phyloP scores from a whole-genome alignment of 2,113 vertebrate species.

The Anser brachyrhynchus region DNA sequence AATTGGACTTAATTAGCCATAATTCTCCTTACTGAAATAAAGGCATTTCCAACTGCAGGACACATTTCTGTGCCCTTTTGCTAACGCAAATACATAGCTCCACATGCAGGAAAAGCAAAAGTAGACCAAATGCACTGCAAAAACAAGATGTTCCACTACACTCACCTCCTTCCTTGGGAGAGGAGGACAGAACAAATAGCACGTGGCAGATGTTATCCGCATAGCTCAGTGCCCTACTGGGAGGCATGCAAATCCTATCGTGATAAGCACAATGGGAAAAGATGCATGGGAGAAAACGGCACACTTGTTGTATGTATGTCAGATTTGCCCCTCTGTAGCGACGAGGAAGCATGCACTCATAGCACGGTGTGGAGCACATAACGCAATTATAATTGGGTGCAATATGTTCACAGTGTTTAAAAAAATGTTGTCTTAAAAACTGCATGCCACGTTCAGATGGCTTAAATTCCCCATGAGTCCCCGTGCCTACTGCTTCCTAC shows the following conservation, averaged over 20 bases:
- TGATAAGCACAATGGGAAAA: slow-evolving; percentile 23
- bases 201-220: slow-evolving; percentile 69
- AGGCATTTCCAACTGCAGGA: slow-evolving; percentile 29
- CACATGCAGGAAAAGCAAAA: slow-evolving; percentile 14
- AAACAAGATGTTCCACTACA: slow-evolving; percentile 65
- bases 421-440: slow-evolving; percentile 58
- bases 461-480: slow-evolving; percentile 70
- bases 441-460: slow-evolving; percentile 63
- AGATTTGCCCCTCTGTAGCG: slow-evolving; percentile 55
- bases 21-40: slow-evolving; percentile 40
- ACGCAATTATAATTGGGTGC: slow-evolving; percentile 65
- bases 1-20: slow-evolving; percentile 61
- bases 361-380: slow-evolving; percentile 40
- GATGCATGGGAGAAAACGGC: background rate
- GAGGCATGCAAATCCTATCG: slow-evolving; percentile 47
- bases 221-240: slow-evolving; percentile 68
- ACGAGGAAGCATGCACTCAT: slow-evolving; percentile 37
- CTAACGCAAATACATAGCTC: background rate
- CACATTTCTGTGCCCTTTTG: slow-evolving; percentile 18
- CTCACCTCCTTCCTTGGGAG: slow-evolving; percentile 67
- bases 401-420: slow-evolving; percentile 59
- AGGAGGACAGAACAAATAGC: slow-evolving; percentile 63
- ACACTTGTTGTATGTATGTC: slow-evolving; percentile 46
- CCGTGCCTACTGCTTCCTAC: slow-evolving; percentile 71
- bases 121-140: slow-evolving; percentile 52